Conservation (phyloP, 2,888 invertebrate genomes). For the Pardosa pseudoannulata region DNA sequence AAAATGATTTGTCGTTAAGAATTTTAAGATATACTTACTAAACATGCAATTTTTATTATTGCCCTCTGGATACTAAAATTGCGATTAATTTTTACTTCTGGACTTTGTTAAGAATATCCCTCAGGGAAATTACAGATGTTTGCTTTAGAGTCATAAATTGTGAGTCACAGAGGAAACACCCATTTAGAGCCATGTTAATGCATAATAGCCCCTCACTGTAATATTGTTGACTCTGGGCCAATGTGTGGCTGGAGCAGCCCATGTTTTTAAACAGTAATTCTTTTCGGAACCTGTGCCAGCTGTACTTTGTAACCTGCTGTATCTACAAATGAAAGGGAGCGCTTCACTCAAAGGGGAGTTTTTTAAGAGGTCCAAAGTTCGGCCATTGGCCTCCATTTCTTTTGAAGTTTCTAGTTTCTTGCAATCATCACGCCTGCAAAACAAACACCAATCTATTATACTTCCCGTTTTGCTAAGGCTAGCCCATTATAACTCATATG, state of each 20-base stretch:
- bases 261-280: not conserved
- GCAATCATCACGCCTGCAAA: slow-evolving; percentile 48
- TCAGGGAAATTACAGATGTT: not conserved
- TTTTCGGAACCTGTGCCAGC: not conserved
- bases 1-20: no score
- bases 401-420: slow-evolving; percentile 9
- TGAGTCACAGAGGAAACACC: not conserved
- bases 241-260: not conserved
- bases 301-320: not conserved
- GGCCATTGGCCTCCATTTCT: slow-evolving; percentile 26
- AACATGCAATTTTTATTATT: no score
- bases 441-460: slow-evolving; percentile 39
- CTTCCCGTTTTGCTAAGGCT: not conserved
- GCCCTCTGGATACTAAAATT: no score
- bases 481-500: slow-evolving; percentile 5
- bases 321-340: slow-evolving; percentile 7
- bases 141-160: not conserved
- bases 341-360: slow-evolving; percentile 16
- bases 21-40: no score
- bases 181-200: not conserved
- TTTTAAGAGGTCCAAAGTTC: slow-evolving; percentile 30
- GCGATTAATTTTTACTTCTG: no score
- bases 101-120: no score
- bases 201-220: not conserved
- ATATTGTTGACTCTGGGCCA: not conserved